phyloP scores from a whole-genome alignment of 2,113 vertebrate species.

The Illadopsis cleaveri region DNA sequence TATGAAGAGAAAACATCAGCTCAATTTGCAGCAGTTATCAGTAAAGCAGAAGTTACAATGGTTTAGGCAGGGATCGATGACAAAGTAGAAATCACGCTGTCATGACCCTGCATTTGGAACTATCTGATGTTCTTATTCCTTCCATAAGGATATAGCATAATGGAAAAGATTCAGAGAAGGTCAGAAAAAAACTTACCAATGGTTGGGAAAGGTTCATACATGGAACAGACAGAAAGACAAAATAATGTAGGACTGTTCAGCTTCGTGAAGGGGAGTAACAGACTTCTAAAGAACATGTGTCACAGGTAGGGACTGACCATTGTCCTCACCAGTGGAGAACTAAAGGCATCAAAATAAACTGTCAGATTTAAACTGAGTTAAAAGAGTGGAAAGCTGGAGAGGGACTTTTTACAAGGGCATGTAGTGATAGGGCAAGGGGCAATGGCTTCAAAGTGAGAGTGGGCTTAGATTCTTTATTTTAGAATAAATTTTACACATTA shows the following conservation, averaged over 20 bases:
- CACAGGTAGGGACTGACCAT: neutral
- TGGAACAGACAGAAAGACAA: neutral
- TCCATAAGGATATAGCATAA: neutral
- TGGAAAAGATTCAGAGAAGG: neutral
- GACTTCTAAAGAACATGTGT: neutral
- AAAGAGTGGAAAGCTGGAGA: neutral
- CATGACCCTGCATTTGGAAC: neutral
- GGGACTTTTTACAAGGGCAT: neutral
- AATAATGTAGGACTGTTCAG: neutral
- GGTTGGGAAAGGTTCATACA: neutral
- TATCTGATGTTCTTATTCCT: neutral
- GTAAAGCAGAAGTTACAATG: neutral
- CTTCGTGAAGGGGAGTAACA: neutral
- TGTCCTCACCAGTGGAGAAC: neutral
- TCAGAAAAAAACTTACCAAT: neutral
- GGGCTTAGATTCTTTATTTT: neutral
- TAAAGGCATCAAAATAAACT: neutral
- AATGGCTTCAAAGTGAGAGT: neutral
- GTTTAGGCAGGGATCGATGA: neutral
- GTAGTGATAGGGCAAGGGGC: neutral
- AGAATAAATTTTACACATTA: neutral
- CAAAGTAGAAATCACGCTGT: neutral
- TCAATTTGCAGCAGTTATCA: neutral
- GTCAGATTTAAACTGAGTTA: neutral
- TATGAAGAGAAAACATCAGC: neutral